A percentile compares a stretch with the other conserved stretches of the same genome.
phyloP scores from a whole-genome alignment of 2,888 invertebrate genomes.

The Sinotaia quadrata region DNA sequence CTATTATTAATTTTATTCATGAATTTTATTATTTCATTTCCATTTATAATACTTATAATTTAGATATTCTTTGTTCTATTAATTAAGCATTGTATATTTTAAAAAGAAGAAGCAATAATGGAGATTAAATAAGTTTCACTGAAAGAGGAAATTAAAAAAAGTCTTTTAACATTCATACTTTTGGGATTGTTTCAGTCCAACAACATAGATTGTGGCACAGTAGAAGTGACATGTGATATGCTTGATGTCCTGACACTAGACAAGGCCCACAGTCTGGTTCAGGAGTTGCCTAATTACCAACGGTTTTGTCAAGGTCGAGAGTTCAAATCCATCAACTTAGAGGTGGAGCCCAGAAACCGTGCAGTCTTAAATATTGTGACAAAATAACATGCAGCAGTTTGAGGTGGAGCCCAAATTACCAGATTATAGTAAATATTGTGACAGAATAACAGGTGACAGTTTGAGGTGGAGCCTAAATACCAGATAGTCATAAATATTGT shows the following conservation, averaged over 20 bases:
- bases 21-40: too few species aligned
- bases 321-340: slow-evolving; percentile 9
- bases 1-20: too few species aligned
- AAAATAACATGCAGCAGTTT: slow-evolving; percentile 2
- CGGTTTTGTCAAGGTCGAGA: slow-evolving; percentile 16
- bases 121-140: too few species aligned
- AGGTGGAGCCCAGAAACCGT: slow-evolving; percentile 10
- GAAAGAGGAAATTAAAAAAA: too few species aligned
- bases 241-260: slow-evolving; percentile 29
- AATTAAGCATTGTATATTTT: too few species aligned
- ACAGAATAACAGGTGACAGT: too few species aligned
- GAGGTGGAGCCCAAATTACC: background rate
- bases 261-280: slow-evolving; percentile 24
- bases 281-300: slow-evolving; percentile 16
- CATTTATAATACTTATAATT: too few species aligned
- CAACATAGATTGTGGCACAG: slow-evolving; percentile 8
- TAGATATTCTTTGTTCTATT: too few species aligned
- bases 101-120: too few species aligned
- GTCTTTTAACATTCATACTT: too few species aligned
- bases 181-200: slow-evolving; percentile 31
- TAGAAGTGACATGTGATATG: slow-evolving; percentile 13
- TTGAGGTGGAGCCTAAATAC: too few species aligned
- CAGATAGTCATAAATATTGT: too few species aligned
- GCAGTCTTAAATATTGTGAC: slow-evolving; percentile 15
- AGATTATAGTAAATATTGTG: background rate